A percentile compares a stretch with the other conserved stretches of the same genome.
These are phyloP conservation scores for Dufourea novaeangliae DNA, from an alignment of 1,140 invertebrate species.

Conservation along the genomic window DNA sequence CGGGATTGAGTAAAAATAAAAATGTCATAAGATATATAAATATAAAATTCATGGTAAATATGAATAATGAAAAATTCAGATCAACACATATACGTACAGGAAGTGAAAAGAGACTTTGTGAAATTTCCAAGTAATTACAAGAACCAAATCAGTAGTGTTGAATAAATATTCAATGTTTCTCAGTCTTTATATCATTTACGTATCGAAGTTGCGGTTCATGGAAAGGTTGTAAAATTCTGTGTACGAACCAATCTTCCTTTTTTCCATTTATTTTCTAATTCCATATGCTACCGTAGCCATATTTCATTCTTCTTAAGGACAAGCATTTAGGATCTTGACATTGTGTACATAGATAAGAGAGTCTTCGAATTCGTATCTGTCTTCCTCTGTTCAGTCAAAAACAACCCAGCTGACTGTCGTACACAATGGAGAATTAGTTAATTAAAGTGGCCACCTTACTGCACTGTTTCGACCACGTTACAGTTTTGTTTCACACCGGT, in stretches of 20 bases:
- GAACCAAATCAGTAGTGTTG: no score
- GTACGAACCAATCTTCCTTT: constrained; percentile 4
- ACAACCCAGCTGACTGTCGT: constrained; percentile 34
- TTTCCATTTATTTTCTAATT: constrained; percentile 37
- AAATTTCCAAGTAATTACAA: no score
- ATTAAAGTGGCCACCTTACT: not conserved
- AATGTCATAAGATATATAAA: no score
- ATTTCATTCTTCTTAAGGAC: constrained; percentile 58
- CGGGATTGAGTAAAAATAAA: no score
- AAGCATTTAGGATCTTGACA: constrained; percentile 49
- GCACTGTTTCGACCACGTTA: not conserved
- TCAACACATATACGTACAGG: no score
- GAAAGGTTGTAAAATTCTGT: constrained; percentile 1
- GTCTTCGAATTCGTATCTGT: constrained; percentile 48
- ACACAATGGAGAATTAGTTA: constrained; percentile 9
- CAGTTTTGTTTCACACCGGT: not conserved
- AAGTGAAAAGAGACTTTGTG: no score
- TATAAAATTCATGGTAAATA: no score
- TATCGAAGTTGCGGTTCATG: not conserved
- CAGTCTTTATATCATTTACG: no score
- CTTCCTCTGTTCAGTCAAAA: constrained; percentile 51
- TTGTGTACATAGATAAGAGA: constrained; percentile 59
- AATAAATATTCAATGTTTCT: no score
- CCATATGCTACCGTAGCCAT: constrained; percentile 42
- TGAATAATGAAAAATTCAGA: no score